Conservation (phyloP, 2,113 vertebrate genomes). For the Empidonax traillii region DNA sequence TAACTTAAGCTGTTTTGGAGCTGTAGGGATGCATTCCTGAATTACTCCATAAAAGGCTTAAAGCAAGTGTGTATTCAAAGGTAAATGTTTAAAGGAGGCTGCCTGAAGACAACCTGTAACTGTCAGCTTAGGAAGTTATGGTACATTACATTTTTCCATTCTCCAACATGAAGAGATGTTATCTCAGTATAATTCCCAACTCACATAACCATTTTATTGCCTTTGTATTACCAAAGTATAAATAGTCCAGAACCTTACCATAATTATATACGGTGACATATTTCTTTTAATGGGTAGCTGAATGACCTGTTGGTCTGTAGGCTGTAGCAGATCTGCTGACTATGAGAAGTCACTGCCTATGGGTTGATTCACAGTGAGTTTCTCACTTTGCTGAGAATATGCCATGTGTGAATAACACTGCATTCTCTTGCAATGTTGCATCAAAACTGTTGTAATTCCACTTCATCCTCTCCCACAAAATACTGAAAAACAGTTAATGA, state of each 20-base stretch:
- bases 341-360: constrained; percentile 20
- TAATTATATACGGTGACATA: not conserved
- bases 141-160: not conserved
- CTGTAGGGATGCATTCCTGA: not conserved
- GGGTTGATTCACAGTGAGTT: constrained; percentile 8
- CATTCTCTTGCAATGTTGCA: not conserved
- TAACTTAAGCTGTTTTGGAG: not conserved
- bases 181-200: not conserved
- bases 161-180: not conserved
- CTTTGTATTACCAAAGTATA: not conserved
- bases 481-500: constrained; percentile 16
- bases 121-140: not conserved
- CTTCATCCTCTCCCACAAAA: not conserved
- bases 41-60: not conserved
- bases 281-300: not conserved
- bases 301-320: constrained; percentile 11
- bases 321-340: not conserved
- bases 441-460: not conserved
- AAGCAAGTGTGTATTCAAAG: not conserved
- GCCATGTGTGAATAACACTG: constrained; percentile 42
- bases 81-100: not conserved
- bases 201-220: not conserved
- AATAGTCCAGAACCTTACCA: not conserved
- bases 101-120: not conserved
- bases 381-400: constrained; percentile 38